A percentile compares a stretch with the other conserved stretches of the same genome.
These are phyloP conservation scores for Albula glossodonta DNA, from an alignment of 2,113 vertebrate genomes.

Conservation along the genomic window DNA sequence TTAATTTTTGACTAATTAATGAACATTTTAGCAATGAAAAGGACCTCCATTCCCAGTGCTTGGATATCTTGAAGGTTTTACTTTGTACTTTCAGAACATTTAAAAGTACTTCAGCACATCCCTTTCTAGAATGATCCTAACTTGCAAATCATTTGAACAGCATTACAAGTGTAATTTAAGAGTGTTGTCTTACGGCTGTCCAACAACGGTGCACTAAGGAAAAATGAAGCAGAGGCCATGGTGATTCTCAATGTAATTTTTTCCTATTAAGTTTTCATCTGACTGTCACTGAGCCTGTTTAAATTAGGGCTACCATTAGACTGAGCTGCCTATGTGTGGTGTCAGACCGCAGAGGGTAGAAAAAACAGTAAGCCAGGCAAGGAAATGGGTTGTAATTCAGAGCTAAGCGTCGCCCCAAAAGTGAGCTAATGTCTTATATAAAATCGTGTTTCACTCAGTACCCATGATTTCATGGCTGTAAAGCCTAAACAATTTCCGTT, in stretches of 20 bases:
- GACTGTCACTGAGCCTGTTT: background rate
- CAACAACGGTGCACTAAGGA: background rate
- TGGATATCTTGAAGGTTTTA: no score
- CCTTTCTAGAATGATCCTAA: no score
- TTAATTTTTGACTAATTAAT: no score
- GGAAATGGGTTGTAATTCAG: background rate
- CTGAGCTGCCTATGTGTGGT: background rate
- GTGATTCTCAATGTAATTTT: no score
- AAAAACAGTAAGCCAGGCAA: background rate
- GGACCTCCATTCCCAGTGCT: no score
- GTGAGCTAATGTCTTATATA: constrained; percentile 1
- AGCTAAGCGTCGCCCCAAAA: background rate
- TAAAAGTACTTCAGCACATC: no score
- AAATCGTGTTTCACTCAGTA: background rate
- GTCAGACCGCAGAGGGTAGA: background rate
- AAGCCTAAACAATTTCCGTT: background rate
- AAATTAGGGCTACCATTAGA: background rate
- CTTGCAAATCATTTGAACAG: no score
- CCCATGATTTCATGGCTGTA: background rate
- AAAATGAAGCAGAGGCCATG: background rate
- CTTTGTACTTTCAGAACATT: no score
- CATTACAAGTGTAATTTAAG: background rate
- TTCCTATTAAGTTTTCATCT: background rate
- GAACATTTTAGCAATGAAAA: no score
- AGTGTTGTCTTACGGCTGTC: background rate